Conservation (phyloP, 2,797 vertebrate species). For the Synaphobranchus kaupii region DNA sequence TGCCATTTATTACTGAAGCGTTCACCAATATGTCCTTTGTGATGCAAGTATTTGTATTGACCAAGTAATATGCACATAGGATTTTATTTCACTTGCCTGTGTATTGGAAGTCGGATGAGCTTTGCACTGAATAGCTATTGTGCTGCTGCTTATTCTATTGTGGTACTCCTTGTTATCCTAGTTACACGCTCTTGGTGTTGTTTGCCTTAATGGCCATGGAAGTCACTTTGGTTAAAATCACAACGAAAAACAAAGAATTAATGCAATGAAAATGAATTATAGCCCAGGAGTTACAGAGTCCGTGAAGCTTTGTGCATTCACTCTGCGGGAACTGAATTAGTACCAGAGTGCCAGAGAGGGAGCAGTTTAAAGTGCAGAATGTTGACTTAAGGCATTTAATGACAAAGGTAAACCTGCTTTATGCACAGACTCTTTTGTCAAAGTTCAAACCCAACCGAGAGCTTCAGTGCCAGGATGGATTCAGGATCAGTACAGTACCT, state of each 20-base stretch:
- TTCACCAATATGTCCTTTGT: neutral
- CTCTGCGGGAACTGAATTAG: neutral
- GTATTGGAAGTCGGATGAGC: neutral
- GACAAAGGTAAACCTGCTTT: neutral
- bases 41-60: neutral
- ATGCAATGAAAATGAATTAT: neutral
- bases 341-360: neutral
- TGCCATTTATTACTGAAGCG: neutral
- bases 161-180: neutral
- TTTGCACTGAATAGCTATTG: neutral
- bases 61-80: neutral
- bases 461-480: neutral
- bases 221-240: neutral
- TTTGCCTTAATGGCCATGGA: neutral
- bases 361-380: neutral
- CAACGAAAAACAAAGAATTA: neutral
- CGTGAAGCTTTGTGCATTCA: neutral
- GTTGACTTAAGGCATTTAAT: slow-evolving; percentile 8
- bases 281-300: neutral
- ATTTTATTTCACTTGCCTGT: neutral
- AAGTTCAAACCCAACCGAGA: neutral
- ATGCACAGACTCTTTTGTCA: neutral
- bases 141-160: neutral
- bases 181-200: neutral
- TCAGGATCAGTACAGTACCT: neutral